Percentiles rank a stretch among this genome's conserved stretches.
phyloP scores from a whole-genome alignment of 1,140 invertebrate genomes.

The Rhysida immarginata region DNA sequence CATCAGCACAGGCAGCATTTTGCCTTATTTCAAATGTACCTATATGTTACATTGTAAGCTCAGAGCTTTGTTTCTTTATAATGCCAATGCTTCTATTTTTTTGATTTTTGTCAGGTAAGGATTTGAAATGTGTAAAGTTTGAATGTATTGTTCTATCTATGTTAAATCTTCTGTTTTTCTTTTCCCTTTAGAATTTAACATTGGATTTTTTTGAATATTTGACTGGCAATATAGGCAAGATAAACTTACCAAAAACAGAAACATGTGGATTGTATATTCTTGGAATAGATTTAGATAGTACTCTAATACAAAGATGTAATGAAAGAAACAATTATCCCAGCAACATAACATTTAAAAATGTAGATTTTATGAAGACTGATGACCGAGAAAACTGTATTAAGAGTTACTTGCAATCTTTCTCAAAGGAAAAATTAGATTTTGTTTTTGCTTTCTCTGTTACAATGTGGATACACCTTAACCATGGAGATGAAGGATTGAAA shows the following conservation, averaged over 20 bases:
- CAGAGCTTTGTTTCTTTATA: too few species aligned
- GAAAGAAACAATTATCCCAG: constrained; percentile 30
- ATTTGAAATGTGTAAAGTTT: too few species aligned
- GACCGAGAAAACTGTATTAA: constrained; percentile 12
- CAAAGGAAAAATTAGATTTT: constrained; percentile 41
- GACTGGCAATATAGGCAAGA: constrained; percentile 10
- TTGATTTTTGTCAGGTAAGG: too few species aligned
- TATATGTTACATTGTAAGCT: too few species aligned
- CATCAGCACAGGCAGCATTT: too few species aligned
- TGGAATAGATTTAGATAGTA: constrained; percentile 55
- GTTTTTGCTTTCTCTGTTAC: constrained; percentile 64
- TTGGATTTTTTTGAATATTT: constrained; percentile 39
- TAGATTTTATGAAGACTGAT: constrained; percentile 42
- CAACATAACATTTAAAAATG: constrained; percentile 38
- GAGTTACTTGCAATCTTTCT: constrained; percentile 6
- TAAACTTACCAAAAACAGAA: too few species aligned
- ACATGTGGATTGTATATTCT: constrained; percentile 37
- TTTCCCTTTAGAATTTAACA: constrained; percentile 42
- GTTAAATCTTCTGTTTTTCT: constrained; percentile 12
- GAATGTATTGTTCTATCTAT: not conserved
- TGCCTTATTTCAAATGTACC: too few species aligned
- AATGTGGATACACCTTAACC: constrained; percentile 75
- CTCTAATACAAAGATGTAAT: constrained; percentile 47
- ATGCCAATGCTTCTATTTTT: too few species aligned
- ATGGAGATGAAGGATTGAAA: constrained; percentile 51